Base-by-base conservation (phyloP, 2,888 invertebrate genomes). In the Luperina testacea region DNA sequence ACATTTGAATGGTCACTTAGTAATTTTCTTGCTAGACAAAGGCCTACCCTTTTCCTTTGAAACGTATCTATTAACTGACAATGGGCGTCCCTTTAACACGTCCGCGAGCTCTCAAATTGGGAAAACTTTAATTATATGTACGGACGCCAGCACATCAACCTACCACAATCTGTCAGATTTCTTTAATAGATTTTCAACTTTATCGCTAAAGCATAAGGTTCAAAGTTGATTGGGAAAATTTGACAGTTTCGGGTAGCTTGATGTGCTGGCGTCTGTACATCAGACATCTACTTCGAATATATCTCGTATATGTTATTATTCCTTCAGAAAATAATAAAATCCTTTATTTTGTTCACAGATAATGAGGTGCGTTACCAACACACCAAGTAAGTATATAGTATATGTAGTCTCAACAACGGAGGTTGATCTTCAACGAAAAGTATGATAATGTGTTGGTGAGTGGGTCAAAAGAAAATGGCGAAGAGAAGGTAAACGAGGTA, bases 381-480 rank as follows among this genome's bases (percentile, higher is more conserved):
- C 38, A 61, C 57, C 77, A 85, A 75, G 85, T 85, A 88, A 85
- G 88, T 85, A 70, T n/a, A 86, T 51, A 70, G 61, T 57, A 78
- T 48, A 59, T 63, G 73, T 53, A 59, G 15, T 38, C n/a, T 64
- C 24, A 32, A 38, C 45, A 57, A 42, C 48, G 53, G 65, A 15
- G 42, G 45, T 53, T 64, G 32, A 72, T 75, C 80, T 87, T 69
- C 32, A 51, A 72, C 48, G 32, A 57, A 87, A 87, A 87, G 59
- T 72, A 75, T 84, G 69, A 80, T 80, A 84, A 78, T 87, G 78
- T 84, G 61, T 84, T 75, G 71, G 69, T 27, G 74, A 84, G 64
- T 64, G 80, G 63, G 86, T 77, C 59, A 71, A 73, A 87, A 75
- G 32, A 71, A 84, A 65, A 87, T 71, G 48, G 42, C 32, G 38